Conservation (phyloP, 2,888 invertebrate species). For the Drosophila nr. fundita region DNA sequence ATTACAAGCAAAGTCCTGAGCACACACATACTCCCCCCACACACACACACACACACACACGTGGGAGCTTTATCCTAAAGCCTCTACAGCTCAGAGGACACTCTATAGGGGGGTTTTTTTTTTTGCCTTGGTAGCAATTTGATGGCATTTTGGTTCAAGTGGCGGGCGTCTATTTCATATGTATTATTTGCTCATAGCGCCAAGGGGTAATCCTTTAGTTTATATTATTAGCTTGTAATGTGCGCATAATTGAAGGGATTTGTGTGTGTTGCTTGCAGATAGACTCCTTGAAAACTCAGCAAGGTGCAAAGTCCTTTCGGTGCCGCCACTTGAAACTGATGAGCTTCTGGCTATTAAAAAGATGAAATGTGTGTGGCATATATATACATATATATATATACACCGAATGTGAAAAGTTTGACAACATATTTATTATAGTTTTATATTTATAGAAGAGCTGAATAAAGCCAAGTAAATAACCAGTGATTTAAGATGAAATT, state of each 20-base stretch:
- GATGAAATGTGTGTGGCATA: constrained; percentile 1
- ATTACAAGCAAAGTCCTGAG: constrained; percentile 60
- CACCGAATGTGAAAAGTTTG: not conserved
- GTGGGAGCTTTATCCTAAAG: constrained; percentile 54
- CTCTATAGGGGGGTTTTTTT: constrained; percentile 34
- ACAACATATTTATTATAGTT: not conserved
- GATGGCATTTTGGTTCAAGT: constrained; percentile 71
- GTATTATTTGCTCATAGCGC: constrained; percentile 64
- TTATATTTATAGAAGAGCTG: not conserved
- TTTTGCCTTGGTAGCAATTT: constrained; percentile 63
- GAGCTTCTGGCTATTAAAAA: constrained; percentile 27
- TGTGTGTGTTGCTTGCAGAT: constrained; percentile 34
- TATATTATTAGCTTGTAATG: constrained; percentile 78
- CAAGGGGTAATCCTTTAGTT: constrained; percentile 74
- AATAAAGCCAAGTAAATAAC: not conserved
- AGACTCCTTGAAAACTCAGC: constrained; percentile 23
- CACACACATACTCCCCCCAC: constrained; percentile 29
- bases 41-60: not conserved
- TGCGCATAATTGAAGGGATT: constrained; percentile 72
- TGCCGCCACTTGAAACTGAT: constrained; percentile 45
- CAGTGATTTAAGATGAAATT: not conserved
- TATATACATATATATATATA: not conserved
- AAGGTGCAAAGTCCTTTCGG: constrained; percentile 48
- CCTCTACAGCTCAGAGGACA: constrained; percentile 48
- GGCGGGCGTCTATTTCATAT: constrained; percentile 62